Evolutionary conservation across 37 sponge, comb jelly and placozoan genomes (phyloP).

Genomic region (Diacarnus erythraeanus): DNA sequence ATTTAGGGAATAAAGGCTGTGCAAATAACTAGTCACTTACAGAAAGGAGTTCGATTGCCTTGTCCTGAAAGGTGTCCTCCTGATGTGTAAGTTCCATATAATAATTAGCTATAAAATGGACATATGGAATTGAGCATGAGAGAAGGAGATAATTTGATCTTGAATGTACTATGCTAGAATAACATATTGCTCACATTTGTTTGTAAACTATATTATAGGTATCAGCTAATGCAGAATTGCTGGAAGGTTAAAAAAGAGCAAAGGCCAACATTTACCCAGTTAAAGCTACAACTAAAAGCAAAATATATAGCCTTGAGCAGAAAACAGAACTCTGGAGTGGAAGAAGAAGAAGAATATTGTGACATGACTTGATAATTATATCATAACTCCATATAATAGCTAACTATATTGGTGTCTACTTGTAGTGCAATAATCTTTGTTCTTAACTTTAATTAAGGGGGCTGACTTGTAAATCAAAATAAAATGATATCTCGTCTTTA

Average conservation of each 20-base stretch:
- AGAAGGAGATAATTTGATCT: no score
- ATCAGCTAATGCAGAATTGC: slow-evolving; percentile 44
- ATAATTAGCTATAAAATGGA: no score
- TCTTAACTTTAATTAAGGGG: no score
- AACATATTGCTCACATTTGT: no score
- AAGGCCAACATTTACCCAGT: slow-evolving; percentile 31
- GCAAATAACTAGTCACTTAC: slow-evolving; percentile 18
- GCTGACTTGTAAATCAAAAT: no score
- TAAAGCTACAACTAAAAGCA: slow-evolving; percentile 15
- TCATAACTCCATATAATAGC: no score
- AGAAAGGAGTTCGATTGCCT: slow-evolving; percentile 32
- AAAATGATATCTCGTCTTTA: no score
- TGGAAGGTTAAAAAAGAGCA: slow-evolving; percentile 33
- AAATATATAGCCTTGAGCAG: not conserved
- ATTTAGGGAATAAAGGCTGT: slow-evolving; percentile 23
- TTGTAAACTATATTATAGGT: slow-evolving; percentile 34
- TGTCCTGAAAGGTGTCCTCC: slow-evolving; percentile 40
- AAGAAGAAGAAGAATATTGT: not conserved
- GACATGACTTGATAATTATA: no score
- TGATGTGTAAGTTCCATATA: slow-evolving; percentile 32
- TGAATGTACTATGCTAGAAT: no score
- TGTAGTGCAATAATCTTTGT: no score
- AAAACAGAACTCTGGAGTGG: not conserved
- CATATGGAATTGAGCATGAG: no score
- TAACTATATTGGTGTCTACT: no score